Base-by-base conservation (phyloP, 2,797 vertebrate species). In the Hypotaenidia philippensis region DNA sequence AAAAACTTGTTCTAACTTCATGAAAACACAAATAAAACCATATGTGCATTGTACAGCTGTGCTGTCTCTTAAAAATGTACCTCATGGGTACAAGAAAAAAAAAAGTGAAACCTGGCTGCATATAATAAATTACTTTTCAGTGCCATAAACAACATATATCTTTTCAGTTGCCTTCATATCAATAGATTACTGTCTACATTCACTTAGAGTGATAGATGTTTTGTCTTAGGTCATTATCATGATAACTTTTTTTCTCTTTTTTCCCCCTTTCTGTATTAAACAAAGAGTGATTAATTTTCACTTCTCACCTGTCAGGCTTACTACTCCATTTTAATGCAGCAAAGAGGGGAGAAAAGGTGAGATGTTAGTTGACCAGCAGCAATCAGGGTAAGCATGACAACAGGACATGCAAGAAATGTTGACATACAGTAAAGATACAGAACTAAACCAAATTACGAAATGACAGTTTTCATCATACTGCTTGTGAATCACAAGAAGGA, bases 241-340 rank as follows among this genome's bases (percentile, higher is more conserved):
- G 13, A 27, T 70, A 47, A 38, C 2, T 53, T 38, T 47, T 47
- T 44, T 40, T 27, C 7, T 65, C 31, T 66, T 80, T 88, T 60
- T 56, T 60, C n/a, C 85, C 36, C 22, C 41, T 91, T 86, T 87
- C 64, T 72, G 53, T 52, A 65, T 87, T 84, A 83, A 89, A 90
- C 6, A 2, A 85, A 96, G 45, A 68, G 23, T 52, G 64, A 96
- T 89, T 91, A 31, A 65, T 97, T 75, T 97, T 96, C 79, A 92
- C 32, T 97, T 98, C 99, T 99, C 99, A 99, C 99, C 99, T 99
- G 99, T 99, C 99, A 94, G 99, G 99, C 98, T 99, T 99, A 99
- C 99, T 99, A 99, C 98, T 99, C 99, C 99, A 98, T 98, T 98
- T 98, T 99, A 98, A 97, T 98, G 99, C 98, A 97, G 98, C 98